phyloP scores from a whole-genome alignment of 2,113 vertebrate genomes.

The Zeus faber region DNA sequence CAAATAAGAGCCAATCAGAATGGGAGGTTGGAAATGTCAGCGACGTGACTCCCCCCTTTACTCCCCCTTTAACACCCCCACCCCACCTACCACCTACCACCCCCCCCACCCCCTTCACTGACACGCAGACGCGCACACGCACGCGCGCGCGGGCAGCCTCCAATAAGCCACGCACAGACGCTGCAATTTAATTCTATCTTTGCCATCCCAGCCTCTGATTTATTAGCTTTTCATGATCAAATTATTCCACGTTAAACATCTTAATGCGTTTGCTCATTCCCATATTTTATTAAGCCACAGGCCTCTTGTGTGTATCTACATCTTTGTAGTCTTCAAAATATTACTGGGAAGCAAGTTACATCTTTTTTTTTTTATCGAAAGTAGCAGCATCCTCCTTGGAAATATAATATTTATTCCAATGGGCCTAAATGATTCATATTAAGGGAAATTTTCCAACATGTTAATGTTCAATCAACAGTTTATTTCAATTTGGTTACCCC shows the following conservation, averaged over 20 bases:
- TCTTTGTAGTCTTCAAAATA: no score
- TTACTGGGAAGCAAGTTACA: no score
- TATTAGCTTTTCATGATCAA: conserved; percentile 75
- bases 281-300: conserved; percentile 31
- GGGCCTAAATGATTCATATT: no score
- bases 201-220: conserved; percentile 74
- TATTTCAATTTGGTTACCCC: no score
- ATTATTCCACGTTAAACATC: conserved; percentile 71
- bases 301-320: no score
- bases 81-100: conserved; percentile 36
- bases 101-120: conserved; percentile 25
- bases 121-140: conserved; percentile 20
- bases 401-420: no score
- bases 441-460: no score
- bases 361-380: no score
- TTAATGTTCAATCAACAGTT: no score
- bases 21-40: conserved; percentile 81
- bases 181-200: conserved; percentile 61
- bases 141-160: conserved; percentile 21
- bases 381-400: no score
- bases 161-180: conserved; percentile 39
- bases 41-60: conserved; percentile 59
- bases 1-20: conserved; percentile 93
- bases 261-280: conserved; percentile 73
- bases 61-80: conserved; percentile 46